Evolutionary conservation across 1,140 invertebrate genomes (phyloP).

Genomic region (Drosophila orosa): DNA sequence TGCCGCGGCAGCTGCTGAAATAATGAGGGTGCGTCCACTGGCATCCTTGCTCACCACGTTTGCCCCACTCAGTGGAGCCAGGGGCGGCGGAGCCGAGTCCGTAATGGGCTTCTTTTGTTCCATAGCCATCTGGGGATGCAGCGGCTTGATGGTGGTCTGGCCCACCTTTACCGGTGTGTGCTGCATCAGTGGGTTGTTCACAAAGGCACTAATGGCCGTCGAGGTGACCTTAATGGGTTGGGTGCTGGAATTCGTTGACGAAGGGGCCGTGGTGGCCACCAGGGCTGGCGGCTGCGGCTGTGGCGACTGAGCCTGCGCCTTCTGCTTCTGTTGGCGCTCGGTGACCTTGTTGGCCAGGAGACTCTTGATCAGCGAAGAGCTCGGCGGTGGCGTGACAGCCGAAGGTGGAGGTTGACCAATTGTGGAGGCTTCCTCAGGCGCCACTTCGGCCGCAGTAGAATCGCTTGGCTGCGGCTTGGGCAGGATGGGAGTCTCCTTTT

Average conservation of each 20-base stretch:
- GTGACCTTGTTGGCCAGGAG: conserved; percentile 94
- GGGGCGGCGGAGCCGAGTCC: conserved; percentile 85
- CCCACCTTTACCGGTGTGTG: conserved; percentile 82
- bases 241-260: conserved; percentile 20
- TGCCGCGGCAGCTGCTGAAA: conserved; percentile 56
- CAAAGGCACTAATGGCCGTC: conserved; percentile 80
- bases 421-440: conserved; percentile 24
- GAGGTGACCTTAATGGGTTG: conserved; percentile 79
- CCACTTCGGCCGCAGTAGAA: neutral
- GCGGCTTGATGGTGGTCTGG: conserved; percentile 81
- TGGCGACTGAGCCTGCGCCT: conserved; percentile 71
- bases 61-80: conserved; percentile 84
- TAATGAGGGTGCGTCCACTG: conserved; percentile 84
- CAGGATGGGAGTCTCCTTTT: conserved; percentile 46
- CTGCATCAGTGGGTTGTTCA: conserved; percentile 85
- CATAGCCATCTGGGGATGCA: conserved; percentile 68
- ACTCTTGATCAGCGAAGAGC: conserved; percentile 91
- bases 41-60: conserved; percentile 75
- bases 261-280: conserved; percentile 84
- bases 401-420: neutral
- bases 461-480: conserved; percentile 23
- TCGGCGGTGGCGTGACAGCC: conserved; percentile 42
- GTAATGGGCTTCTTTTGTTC: conserved; percentile 69
- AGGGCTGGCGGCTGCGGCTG: conserved; percentile 85
- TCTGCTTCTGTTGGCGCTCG: conserved; percentile 84